A percentile compares a stretch with the other conserved stretches of the same genome.
phyloP scores from a whole-genome alignment of 1,140 invertebrate species.

The Metopolophium dirhodum region DNA sequence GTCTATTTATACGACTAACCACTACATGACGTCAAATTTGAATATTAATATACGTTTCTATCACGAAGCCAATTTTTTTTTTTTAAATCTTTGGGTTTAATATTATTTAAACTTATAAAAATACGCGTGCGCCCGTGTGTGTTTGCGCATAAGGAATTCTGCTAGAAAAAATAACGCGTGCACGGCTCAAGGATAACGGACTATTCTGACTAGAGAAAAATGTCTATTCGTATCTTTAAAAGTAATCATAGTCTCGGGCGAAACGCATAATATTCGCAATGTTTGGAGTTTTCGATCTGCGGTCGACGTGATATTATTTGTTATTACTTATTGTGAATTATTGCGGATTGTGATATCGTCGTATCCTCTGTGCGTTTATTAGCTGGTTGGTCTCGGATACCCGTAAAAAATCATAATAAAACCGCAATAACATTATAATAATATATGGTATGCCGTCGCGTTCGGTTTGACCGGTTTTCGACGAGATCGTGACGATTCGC shows the following conservation, averaged over 20 bases:
- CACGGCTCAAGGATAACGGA: not conserved
- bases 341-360: not conserved
- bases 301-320: not conserved
- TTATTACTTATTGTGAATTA: not conserved
- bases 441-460: not conserved
- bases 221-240: not conserved
- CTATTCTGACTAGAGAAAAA: not conserved
- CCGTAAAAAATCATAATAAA: not conserved
- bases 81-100: not conserved
- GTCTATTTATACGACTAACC: slow-evolving; percentile 27
- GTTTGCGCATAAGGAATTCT: not conserved
- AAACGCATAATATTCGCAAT: not conserved
- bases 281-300: not conserved
- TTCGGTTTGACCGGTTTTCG: not conserved
- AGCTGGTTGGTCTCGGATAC: not conserved
- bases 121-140: not conserved
- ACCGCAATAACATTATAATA: not conserved
- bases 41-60: slow-evolving; percentile 29
- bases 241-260: not conserved
- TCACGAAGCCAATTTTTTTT: slow-evolving; percentile 10
- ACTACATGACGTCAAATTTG: slow-evolving; percentile 22
- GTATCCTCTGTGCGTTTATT: not conserved
- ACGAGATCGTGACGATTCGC: not conserved
- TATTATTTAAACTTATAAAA: not conserved
- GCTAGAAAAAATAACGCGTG: not conserved